Percentiles rank a stretch among this genome's conserved stretches.
These are phyloP conservation scores for Phataginus tetradactyla DNA, from an alignment of 2,797 vertebrate genomes.

Conservation along the genomic window DNA sequence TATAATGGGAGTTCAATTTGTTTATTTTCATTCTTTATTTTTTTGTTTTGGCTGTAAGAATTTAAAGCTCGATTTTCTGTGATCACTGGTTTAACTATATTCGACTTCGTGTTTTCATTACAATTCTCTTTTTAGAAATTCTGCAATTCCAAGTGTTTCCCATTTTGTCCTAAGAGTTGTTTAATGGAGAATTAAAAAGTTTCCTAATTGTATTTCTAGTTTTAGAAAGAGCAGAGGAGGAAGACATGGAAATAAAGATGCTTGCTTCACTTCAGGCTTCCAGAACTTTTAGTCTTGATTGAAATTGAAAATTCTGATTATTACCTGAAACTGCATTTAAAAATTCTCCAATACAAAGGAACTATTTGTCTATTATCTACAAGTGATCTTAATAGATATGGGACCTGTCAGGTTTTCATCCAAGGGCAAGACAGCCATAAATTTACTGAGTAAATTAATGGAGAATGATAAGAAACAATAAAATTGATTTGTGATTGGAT, in stretches of 20 bases:
- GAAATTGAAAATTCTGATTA: background rate
- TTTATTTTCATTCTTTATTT: background rate
- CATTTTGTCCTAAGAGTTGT: background rate
- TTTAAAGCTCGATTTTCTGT: slow-evolving; percentile 1
- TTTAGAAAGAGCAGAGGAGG: slow-evolving; percentile 10
- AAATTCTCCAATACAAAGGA: background rate
- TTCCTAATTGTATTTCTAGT: background rate
- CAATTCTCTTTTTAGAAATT: background rate
- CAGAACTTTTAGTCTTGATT: slow-evolving; percentile 34
- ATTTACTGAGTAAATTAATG: background rate
- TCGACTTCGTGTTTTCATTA: background rate
- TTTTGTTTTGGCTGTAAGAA: background rate
- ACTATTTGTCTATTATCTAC: background rate
- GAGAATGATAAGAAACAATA: background rate
- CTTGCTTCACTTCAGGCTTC: background rate
- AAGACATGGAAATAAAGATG: background rate
- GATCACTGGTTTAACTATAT: background rate
- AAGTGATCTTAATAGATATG: background rate
- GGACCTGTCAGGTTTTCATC: background rate
- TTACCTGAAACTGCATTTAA: background rate
- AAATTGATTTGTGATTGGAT: background rate
- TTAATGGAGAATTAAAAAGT: background rate
- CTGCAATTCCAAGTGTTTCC: background rate
- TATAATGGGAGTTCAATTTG: background rate
- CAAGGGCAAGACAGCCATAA: background rate